Base-by-base conservation (phyloP, 2,888 invertebrate species). In the Drosophila lacicola region DNA sequence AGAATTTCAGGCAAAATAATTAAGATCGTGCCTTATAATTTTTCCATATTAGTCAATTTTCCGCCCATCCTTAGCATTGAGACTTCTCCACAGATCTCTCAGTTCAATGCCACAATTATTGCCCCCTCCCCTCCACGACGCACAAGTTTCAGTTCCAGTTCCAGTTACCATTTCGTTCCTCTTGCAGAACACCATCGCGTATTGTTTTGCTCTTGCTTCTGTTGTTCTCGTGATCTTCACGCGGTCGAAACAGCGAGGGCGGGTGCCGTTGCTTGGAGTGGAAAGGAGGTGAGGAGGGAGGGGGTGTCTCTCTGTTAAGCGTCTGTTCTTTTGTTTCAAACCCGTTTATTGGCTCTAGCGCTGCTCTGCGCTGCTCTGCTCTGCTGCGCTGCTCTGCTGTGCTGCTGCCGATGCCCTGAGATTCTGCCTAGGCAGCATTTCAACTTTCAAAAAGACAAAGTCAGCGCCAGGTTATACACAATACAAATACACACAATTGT, bases 301-400 rank as follows among this genome's bases (percentile, higher is more conserved):
- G 50, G 19, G 5, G 70, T 13, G 56, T 49, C 33, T 42, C 39
- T 29, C 58, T 39, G 39, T 64, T 77, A 62, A 76, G 75, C 80
- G 85, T 79, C 83, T 79, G 87, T 83, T 83, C 83, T 83, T 83
- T 83, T 83, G 87, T 83, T 84, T 84, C 72, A 83, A 83, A 83
- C 82, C 77, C 77, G 82, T 83, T 83, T 83, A 74, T 82, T 74
- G 78, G 74, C 77, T 81, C 70, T 74, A 76, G 70, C 79, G 68
- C 60, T 58, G 65, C 51, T 33, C 33, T 53, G 29, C 41, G 29
- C 17, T 17, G 70, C 78, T 71, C 60, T 57, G 64, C 50, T 39
- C 14, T 53, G 19, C 39, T 34, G 53, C 37, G 19, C 42, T 33
- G 45, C 37, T 17, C 21, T 25, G 25, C 45, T 36, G n/a, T 44